Evolutionary conservation across 2,888 invertebrate genomes (phyloP), one percentile per base, ranked within the genome.

Genomic region (Idaea straminata): DNA sequence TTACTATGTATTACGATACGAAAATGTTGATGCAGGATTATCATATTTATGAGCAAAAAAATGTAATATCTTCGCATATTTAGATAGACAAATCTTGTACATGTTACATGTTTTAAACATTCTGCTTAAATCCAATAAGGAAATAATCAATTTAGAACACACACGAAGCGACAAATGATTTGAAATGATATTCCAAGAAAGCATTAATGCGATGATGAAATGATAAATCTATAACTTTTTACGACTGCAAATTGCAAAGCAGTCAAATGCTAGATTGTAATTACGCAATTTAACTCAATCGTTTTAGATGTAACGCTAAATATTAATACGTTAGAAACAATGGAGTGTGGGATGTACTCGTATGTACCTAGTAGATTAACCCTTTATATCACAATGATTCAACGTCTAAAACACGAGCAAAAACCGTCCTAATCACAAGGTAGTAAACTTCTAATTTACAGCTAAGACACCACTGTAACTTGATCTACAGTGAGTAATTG

Each of bases 331-430:
- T 69, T 77, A 75, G 72, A 77, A 80, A 88, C 88, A 88, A 88
- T 88, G 76, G 86, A 66, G 78, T 80, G 87, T 88, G 84, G 87
- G 88, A 85, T 79, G 84, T 74, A 75, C 77, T 88, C 84, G 87
- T 87, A 85, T 79, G 84, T 74, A 75, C 77, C 73, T 71, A 77
- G 74, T 75, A 74, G 72, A 74, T 77, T 74, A 75, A 78, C 77
- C 79, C 78, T 79, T 74, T 72, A 76, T 68, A 65, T 69, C 70
- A 83, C 83, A 83, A 13, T 47, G 47, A 47, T 13, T 47, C 47
- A 47, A n/a, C 47, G 47, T 47, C 4, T 47, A 47, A 47, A 47
- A 47, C 10, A 10, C 47, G 13, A 47, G 47, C 47, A 10, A 47
- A 47, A 47, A 10, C 4, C 47, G 47, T 47, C 47, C 47, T 47